Conservation (phyloP, 2,797 vertebrate species). For the Gorsachius magnificus region DNA sequence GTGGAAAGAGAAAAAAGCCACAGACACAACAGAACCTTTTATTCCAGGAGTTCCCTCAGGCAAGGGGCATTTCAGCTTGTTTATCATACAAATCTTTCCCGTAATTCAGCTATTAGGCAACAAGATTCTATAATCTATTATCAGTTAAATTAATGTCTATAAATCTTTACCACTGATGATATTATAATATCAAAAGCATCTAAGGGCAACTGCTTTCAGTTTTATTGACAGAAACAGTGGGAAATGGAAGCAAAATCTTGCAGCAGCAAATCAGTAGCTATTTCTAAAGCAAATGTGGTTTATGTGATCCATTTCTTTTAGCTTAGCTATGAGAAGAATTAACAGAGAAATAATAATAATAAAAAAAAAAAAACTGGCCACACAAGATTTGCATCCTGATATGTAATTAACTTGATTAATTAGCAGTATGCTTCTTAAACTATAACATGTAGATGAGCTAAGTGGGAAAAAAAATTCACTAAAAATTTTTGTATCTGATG, state of each 20-base stretch:
- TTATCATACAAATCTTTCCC: background rate
- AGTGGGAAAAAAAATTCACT: background rate
- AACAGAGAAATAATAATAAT: background rate
- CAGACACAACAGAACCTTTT: background rate
- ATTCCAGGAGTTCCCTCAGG: background rate
- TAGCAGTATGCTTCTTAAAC: constrained; percentile 29
- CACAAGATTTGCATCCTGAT: constrained; percentile 5
- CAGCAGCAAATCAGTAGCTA: background rate
- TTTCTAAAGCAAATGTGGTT: background rate
- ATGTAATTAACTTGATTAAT: constrained; percentile 50
- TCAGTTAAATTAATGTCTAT: constrained; percentile 13
- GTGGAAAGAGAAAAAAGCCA: background rate
- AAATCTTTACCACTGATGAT: background rate
- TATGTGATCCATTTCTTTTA: background rate
- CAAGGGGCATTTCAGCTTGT: background rate
- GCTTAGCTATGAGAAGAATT: background rate
- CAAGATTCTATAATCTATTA: background rate
- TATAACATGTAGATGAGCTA: background rate
- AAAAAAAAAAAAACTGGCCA: background rate
- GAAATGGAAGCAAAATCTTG: constrained; percentile 25
- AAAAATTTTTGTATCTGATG: constrained; percentile 9
- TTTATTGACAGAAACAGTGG: constrained; percentile 25
- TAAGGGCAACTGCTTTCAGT: background rate
- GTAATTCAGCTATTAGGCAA: constrained; percentile 17
- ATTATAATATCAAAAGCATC: background rate